Conservation (phyloP, 2,797 vertebrate species). For the Darevskia mixta region DNA sequence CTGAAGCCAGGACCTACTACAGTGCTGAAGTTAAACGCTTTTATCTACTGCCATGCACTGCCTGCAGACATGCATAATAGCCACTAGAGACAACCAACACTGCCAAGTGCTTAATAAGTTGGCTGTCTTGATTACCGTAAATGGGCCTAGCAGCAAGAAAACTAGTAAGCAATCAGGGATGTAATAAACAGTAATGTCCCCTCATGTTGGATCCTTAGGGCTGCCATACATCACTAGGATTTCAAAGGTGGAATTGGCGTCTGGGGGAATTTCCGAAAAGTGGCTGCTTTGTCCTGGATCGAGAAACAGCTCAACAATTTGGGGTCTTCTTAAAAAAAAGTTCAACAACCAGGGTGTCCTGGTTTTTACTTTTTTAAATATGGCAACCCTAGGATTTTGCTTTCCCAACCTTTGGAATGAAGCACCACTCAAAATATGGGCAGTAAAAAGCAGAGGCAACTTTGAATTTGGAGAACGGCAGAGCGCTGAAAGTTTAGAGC, state of each 20-base stretch:
- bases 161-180: background rate
- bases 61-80: background rate
- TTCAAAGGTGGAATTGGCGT: too few species aligned
- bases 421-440: background rate
- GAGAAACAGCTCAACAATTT: too few species aligned
- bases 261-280: too few species aligned
- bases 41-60: background rate
- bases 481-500: background rate
- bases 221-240: too few species aligned
- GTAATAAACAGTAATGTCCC: background rate
- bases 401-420: background rate
- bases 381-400: too few species aligned
- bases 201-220: background rate
- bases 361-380: too few species aligned
- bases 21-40: background rate
- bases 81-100: background rate
- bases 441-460: background rate
- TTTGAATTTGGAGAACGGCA: conserved; percentile 9
- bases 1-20: background rate
- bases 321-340: too few species aligned
- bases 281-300: too few species aligned
- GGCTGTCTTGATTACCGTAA: background rate
- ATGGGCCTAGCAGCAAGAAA: background rate
- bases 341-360: too few species aligned
- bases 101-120: background rate